phyloP scores from a whole-genome alignment of 2,797 vertebrate genomes.

The Oophaga sylvatica region DNA sequence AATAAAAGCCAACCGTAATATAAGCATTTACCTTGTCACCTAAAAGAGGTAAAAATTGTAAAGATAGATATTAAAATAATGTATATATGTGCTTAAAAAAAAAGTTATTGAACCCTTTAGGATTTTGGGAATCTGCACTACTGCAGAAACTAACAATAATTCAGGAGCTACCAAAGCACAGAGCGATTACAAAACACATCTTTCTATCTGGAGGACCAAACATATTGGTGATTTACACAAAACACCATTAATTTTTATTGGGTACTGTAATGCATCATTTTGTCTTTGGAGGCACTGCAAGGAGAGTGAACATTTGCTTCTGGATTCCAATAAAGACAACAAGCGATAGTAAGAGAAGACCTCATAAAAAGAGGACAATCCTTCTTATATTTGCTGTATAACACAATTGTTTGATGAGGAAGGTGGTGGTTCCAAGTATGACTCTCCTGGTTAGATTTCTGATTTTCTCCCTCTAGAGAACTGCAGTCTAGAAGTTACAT shows the following conservation, averaged over 20 bases:
- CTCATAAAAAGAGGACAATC: no score
- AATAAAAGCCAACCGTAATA: constrained; percentile 49
- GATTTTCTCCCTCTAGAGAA: no score
- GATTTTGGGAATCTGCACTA: not conserved
- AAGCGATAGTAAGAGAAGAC: not conserved
- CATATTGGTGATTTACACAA: not conserved
- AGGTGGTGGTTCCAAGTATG: no score
- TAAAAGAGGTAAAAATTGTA: not conserved
- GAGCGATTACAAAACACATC: not conserved
- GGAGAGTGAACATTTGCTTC: not conserved
- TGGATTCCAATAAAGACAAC: not conserved
- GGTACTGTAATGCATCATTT: not conserved
- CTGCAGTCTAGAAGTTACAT: no score
- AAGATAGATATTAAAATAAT: not conserved
- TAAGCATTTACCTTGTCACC: constrained; percentile 21
- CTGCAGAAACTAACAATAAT: no score
- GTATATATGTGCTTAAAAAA: not conserved
- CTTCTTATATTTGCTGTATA: no score
- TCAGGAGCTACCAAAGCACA: no score
- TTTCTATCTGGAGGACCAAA: not conserved
- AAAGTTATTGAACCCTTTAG: not conserved
- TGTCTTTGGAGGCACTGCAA: not conserved
- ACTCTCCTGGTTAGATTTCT: no score
- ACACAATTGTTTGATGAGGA: no score
- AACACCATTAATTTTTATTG: not conserved